These are phyloP conservation scores for Chaetoderma sp. DNA, from an alignment of 2,888 invertebrate genomes.

Conservation along the genomic window DNA sequence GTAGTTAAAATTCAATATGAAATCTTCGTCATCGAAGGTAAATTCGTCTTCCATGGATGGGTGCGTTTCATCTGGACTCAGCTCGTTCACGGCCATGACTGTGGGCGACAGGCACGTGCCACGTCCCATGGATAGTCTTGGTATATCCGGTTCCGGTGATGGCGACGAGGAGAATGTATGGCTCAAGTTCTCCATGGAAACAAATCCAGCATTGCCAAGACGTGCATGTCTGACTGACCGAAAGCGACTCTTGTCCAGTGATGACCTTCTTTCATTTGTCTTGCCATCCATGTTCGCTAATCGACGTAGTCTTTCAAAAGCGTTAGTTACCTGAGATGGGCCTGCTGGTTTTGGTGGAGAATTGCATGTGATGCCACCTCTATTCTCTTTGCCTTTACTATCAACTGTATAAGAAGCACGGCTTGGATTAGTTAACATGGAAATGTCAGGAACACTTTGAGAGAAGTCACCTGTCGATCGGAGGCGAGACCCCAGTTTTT, in stretches of 20 bases:
- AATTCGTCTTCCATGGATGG: too few species aligned
- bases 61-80: background rate
- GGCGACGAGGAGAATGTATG: too few species aligned
- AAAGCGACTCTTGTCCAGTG: background rate
- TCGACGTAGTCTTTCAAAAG: background rate
- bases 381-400: background rate
- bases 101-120: background rate
- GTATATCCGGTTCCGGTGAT: too few species aligned
- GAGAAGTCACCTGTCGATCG: background rate
- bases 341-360: background rate
- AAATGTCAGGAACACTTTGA: constrained; percentile 5
- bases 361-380: background rate
- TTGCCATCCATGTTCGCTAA: background rate
- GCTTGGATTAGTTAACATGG: background rate
- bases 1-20: too few species aligned
- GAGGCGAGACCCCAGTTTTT: background rate
- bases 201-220: too few species aligned
- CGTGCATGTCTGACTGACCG: too few species aligned
- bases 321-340: background rate
- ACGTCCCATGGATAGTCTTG: too few species aligned
- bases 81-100: constrained; percentile 4
- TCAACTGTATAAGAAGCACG: background rate
- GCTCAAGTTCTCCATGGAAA: too few species aligned
- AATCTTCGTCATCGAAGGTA: too few species aligned
- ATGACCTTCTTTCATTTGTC: background rate